These are phyloP conservation scores for Danaus melanippus DNA, from an alignment of 1,140 invertebrate species.

Conservation along the genomic window DNA sequence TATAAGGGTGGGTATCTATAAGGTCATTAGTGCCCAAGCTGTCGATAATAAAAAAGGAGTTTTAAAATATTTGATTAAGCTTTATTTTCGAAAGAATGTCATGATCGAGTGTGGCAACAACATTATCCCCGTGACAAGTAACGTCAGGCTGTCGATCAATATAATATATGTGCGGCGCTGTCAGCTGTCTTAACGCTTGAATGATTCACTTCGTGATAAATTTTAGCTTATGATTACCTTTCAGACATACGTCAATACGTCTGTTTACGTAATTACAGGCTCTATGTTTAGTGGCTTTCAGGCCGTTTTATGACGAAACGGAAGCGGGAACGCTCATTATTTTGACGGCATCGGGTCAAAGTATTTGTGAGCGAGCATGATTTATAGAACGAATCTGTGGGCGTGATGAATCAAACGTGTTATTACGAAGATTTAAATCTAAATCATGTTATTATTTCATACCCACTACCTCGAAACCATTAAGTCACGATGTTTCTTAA, in stretches of 20 bases:
- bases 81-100: slow-evolving; percentile 14
- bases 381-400: slow-evolving; percentile 42
- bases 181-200: slow-evolving; percentile 68
- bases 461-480: too few relatives aligned
- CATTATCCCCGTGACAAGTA: slow-evolving; percentile 67
- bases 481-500: background rate
- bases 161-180: slow-evolving; percentile 68
- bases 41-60: slow-evolving; percentile 13
- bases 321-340: slow-evolving; percentile 47
- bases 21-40: slow-evolving; percentile 30
- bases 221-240: slow-evolving; percentile 72
- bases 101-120: slow-evolving; percentile 44
- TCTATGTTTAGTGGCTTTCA: slow-evolving; percentile 31
- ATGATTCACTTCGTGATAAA: slow-evolving; percentile 71
- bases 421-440: too few relatives aligned
- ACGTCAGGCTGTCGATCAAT: slow-evolving; percentile 70
- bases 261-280: slow-evolving; percentile 64
- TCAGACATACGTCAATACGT: slow-evolving; percentile 65
- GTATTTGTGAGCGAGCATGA: slow-evolving; percentile 47
- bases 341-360: slow-evolving; percentile 42
- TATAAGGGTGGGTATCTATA: slow-evolving; percentile 33
- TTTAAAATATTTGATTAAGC: slow-evolving; percentile 14
- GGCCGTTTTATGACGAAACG: slow-evolving; percentile 46
- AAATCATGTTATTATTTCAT: too few relatives aligned
- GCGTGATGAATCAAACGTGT: slow-evolving; percentile 48